Conservation (phyloP, 1,140 invertebrate genomes). For the Cherax destructor region DNA sequence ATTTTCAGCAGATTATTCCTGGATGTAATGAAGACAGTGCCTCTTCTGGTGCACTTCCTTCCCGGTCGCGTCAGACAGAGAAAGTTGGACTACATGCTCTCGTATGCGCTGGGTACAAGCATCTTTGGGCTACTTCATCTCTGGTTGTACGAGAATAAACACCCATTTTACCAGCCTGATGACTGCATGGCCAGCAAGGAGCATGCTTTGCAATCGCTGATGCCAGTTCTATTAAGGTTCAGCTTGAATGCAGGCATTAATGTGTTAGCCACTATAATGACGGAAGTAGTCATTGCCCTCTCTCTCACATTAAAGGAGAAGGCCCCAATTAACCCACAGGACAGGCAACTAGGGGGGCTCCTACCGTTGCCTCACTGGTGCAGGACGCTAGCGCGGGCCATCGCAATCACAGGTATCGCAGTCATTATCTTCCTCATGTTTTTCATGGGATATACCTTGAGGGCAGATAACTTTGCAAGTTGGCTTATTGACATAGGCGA, state of each 20-base stretch:
- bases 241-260: neutral
- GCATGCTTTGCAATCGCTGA: neutral
- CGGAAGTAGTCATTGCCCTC: neutral
- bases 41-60: constrained; percentile 15
- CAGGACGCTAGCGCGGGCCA: neutral
- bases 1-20: neutral
- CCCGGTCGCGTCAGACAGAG: constrained; percentile 14
- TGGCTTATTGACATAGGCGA: constrained; percentile 6
- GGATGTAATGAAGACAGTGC: neutral
- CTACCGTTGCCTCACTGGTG: constrained; percentile 12
- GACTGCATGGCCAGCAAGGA: neutral
- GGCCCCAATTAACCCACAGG: neutral
- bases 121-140: constrained; percentile 15
- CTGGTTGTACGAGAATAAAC: neutral
- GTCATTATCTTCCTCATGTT: neutral
- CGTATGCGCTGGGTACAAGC: constrained; percentile 16
- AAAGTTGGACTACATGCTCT: constrained; percentile 36
- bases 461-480: neutral
- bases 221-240: neutral
- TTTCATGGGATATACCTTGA: constrained; percentile 3
- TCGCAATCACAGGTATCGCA: neutral
- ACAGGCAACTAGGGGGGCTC: neutral
- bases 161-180: constrained; percentile 1
- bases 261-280: neutral
- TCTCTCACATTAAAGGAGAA: neutral